Evolutionary conservation across 1,140 invertebrate genomes (phyloP), one percentile per base, ranked within the genome.

Genomic region (Papilio aristodemus): DNA sequence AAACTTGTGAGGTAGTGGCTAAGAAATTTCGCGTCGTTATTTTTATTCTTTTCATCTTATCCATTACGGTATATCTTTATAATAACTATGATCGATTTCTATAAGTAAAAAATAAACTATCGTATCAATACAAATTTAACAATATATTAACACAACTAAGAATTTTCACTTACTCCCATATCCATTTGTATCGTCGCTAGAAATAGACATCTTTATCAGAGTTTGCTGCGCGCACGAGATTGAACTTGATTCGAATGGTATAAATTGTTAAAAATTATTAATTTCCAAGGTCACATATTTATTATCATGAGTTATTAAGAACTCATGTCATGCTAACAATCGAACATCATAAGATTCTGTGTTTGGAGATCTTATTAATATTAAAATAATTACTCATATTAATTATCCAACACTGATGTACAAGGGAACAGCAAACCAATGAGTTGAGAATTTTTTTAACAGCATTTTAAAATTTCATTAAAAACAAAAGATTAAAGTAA

Each of bases 161-260:
- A 83, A 76, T 69, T 70, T 78, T 79, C 77, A 84, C 70, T 67
- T 77, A 69, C 82, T 10, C 14, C 67, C 14, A 77, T 83, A 69
- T 83, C 27, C 77, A 67, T 46, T 22, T 46, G 17, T 50, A 59
- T 63, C 70, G 71, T 66, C 38, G 73, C 83, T 80, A 80, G 82
- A 89, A 86, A 89, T 87, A 86, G 81, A 86, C 79, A 71, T 77
- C 83, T 85, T 89, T 89, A 89, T 89, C 87, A 86, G 77, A 84
- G 75, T 82, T 78, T 72, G 77, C 80, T 70, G 76, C 75, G 77
- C 71, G 78, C 46, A 70, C 64, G 67, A 72, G 67, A 70, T 72
- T 76, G 77, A 63, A 71, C 78, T 73, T 71, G 76, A 72, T 73
- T 71, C 71, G 43, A 32, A 50, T 14, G 14, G n/a, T 66, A 66